Conservation (phyloP, 2,113 vertebrate species). For the Microtus pennsylvanicus region DNA sequence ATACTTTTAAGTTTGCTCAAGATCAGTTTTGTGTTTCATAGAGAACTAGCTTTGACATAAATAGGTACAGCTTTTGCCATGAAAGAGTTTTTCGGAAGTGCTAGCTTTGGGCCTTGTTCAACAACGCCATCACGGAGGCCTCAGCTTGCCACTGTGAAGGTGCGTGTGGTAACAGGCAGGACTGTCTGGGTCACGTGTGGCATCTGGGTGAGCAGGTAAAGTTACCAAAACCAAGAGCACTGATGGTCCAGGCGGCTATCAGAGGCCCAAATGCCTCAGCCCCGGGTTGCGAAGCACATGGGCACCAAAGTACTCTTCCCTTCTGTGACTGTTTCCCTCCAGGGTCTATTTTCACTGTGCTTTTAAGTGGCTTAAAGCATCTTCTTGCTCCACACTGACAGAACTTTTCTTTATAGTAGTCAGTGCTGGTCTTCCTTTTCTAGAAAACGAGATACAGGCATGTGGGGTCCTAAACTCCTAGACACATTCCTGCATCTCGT, state of each 20-base stretch:
- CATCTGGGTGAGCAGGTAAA: background rate
- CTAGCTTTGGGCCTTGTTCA: background rate
- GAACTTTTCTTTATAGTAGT: background rate
- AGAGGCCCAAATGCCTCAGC: too few species aligned
- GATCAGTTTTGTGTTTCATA: slow-evolving; percentile 6
- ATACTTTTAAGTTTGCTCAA: slow-evolving; percentile 42
- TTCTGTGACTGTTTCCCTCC: background rate
- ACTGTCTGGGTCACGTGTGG: background rate
- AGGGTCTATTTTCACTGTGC: background rate
- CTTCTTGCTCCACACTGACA: background rate
- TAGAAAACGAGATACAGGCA: background rate
- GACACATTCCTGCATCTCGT: background rate
- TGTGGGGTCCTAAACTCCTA: background rate
- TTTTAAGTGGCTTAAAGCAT: background rate
- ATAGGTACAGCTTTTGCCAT: background rate
- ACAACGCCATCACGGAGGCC: background rate
- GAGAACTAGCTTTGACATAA: background rate
- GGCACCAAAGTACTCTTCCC: background rate
- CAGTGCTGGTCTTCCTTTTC: background rate
- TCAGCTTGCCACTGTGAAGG: background rate
- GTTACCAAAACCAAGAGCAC: background rate
- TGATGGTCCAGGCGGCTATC: background rate
- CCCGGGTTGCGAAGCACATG: background rate
- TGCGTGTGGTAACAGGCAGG: background rate
- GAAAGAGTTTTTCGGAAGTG: background rate